Percentiles rank a stretch among this genome's conserved stretches.
phyloP scores from a whole-genome alignment of 2,113 vertebrate genomes.

The Poeciliopsis occidentalis region DNA sequence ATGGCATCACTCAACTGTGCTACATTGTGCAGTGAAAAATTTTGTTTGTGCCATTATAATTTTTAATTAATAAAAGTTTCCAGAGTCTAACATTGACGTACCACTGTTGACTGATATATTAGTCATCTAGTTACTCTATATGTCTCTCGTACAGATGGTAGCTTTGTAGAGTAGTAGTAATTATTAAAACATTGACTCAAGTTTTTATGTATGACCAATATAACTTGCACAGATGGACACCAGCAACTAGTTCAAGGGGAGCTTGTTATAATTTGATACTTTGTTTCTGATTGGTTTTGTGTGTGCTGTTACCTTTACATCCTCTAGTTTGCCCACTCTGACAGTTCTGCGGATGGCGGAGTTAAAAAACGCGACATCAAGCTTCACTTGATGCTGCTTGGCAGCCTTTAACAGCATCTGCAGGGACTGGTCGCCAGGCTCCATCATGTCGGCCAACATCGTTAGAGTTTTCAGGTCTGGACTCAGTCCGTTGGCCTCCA shows the following conservation, averaged over 20 bases:
- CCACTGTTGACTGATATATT: no score
- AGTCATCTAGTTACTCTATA: no score
- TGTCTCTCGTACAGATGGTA: no score
- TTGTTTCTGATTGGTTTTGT: neutral
- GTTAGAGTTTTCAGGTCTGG: conserved; percentile 89
- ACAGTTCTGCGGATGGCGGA: conserved; percentile 85
- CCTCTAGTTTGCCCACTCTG: conserved; percentile 81
- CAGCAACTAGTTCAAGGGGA: neutral
- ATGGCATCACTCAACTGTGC: no score
- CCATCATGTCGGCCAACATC: conserved; percentile 84
- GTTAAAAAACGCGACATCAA: conserved; percentile 90
- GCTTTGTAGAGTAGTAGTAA: no score
- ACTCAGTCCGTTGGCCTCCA: conserved; percentile 78
- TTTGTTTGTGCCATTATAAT: no score
- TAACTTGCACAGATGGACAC: neutral
- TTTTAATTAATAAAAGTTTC: no score
- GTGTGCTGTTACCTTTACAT: conserved; percentile 84
- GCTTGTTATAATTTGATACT: neutral
- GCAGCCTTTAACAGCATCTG: conserved; percentile 79
- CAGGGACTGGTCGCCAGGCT: conserved; percentile 75
- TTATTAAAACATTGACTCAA: no score
- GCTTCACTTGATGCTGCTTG: conserved; percentile 79
- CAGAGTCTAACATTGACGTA: no score
- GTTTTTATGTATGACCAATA: neutral
- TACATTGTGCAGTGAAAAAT: no score